phyloP scores from a whole-genome alignment of 2,797 vertebrate species.

The Tympanoctomys barrerae region DNA sequence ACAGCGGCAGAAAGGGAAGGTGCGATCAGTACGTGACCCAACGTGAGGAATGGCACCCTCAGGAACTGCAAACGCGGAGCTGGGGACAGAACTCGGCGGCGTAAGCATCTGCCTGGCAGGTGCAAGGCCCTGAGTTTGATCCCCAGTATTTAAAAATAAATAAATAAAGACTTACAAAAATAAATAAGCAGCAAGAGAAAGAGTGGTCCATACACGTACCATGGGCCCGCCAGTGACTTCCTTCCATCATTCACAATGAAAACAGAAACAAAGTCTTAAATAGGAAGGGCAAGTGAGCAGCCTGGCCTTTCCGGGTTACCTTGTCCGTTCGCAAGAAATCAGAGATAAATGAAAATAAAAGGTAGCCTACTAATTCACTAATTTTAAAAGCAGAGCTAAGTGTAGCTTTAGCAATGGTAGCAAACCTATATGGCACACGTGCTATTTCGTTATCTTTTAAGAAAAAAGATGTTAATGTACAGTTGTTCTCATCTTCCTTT shows the following conservation, averaged over 20 bases:
- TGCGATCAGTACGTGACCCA: too few species aligned
- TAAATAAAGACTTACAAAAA: background rate
- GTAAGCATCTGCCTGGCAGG: too few species aligned
- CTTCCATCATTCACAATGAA: rapidly evolving
- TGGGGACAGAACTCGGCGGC: too few species aligned
- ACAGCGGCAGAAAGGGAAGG: background rate
- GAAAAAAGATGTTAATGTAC: background rate
- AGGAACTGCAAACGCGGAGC: background rate
- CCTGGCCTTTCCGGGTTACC: background rate
- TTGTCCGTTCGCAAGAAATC: background rate
- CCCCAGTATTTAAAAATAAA: too few species aligned
- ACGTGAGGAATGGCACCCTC: rapidly evolving
- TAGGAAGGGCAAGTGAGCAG: background rate
- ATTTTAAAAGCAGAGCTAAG: background rate
- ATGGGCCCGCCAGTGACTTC: background rate
- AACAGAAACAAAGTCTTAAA: background rate
- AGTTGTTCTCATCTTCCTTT: background rate
- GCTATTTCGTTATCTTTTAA: background rate
- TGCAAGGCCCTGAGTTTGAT: too few species aligned
- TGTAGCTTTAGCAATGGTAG: background rate
- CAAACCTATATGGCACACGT: background rate
- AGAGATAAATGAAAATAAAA: background rate
- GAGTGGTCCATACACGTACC: background rate
- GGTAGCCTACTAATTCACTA: background rate
- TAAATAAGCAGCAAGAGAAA: background rate